Evolutionary conservation across 37 sponge, comb jelly and placozoan species (phyloP).

Genomic region (Aphrocallistes beatrix): DNA sequence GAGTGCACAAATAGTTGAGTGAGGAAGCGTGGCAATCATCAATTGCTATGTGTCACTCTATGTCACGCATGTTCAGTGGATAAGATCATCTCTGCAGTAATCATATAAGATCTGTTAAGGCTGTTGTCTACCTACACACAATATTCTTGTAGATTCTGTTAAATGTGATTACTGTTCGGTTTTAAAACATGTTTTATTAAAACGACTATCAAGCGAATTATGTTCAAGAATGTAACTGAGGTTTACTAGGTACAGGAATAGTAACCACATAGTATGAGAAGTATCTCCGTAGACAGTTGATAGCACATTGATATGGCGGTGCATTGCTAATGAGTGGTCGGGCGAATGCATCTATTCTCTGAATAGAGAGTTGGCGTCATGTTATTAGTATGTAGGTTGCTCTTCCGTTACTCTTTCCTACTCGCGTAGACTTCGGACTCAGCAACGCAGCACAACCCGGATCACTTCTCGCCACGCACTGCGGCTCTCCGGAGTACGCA

Average conservation of each 20-base stretch:
- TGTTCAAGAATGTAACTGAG: background rate
- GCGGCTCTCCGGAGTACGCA: conserved; percentile 96
- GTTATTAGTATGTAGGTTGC: background rate
- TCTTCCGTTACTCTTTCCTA: background rate
- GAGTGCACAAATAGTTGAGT: too few relatives aligned
- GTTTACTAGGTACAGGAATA: background rate
- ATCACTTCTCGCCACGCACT: conserved; percentile 78
- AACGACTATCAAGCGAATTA: background rate
- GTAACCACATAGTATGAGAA: background rate
- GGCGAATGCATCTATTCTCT: background rate
- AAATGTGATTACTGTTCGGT: too few relatives aligned
- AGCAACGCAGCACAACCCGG: conserved; percentile 79
- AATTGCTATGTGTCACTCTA: too few relatives aligned
- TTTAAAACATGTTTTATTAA: background rate
- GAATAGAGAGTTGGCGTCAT: background rate
- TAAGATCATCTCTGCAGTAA: too few relatives aligned
- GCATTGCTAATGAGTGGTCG: background rate
- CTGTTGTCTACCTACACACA: too few relatives aligned
- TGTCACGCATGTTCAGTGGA: too few relatives aligned
- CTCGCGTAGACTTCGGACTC: conserved; percentile 78
- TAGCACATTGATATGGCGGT: background rate
- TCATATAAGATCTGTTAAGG: too few relatives aligned
- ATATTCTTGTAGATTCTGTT: too few relatives aligned
- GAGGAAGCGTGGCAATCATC: too few relatives aligned
- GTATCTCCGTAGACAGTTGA: background rate